phyloP scores from a whole-genome alignment of 2,888 invertebrate species.

The Siphonodentalium dalli region DNA sequence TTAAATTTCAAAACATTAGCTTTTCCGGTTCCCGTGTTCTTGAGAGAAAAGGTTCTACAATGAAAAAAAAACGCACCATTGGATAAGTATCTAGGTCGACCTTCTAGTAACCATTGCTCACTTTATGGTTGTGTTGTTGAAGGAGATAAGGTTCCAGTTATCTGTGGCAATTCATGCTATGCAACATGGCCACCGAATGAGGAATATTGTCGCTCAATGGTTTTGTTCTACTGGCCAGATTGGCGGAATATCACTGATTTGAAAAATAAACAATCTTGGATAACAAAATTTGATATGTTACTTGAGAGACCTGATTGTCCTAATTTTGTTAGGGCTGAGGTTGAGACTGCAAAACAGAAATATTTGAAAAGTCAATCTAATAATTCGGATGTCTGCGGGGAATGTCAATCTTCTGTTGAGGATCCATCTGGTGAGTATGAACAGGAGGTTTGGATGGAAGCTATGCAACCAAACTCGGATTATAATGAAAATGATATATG shows the following conservation, averaged over 20 bases:
- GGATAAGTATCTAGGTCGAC: conserved; percentile 26
- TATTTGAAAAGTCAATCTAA: too few relatives aligned
- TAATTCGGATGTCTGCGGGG: too few relatives aligned
- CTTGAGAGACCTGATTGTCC: conserved; percentile 16
- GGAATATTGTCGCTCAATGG: conserved; percentile 25
- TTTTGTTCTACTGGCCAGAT: conserved; percentile 29
- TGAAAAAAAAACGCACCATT: conserved; percentile 24
- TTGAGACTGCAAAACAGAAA: conserved; percentile 18
- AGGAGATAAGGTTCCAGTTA: conserved; percentile 25
- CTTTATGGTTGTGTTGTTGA: conserved; percentile 24
- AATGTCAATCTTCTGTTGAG: too few relatives aligned
- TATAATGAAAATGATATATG: too few relatives aligned
- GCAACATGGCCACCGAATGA: conserved; percentile 32
- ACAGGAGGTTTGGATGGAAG: conserved; percentile 34
- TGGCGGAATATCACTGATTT: conserved; percentile 30
- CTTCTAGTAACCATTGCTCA: conserved; percentile 18
- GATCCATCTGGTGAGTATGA: not conserved
- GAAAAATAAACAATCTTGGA: conserved; percentile 28
- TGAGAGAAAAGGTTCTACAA: conserved; percentile 10
- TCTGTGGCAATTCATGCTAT: conserved; percentile 13
- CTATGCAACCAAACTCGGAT: conserved; percentile 12
- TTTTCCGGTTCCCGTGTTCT: conserved; percentile 29
- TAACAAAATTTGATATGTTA: conserved; percentile 19
- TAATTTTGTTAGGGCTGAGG: conserved; percentile 29
- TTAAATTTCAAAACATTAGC: conserved; percentile 30